phyloP scores from a whole-genome alignment of 1,140 invertebrate species.

The Pentalonia nigronervosa region DNA sequence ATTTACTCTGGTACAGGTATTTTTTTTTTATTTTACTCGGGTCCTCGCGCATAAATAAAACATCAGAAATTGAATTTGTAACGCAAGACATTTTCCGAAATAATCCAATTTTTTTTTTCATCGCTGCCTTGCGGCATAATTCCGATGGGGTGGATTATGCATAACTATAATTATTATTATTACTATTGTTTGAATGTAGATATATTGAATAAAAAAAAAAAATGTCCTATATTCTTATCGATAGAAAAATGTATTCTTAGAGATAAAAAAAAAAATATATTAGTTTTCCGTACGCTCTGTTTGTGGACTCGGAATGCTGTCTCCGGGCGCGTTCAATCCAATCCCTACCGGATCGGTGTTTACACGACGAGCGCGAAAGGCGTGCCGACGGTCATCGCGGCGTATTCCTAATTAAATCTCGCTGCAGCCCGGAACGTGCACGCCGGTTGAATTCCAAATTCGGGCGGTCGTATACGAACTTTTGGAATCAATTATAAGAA shows the following conservation, averaged over 20 bases:
- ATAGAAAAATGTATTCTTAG: neutral
- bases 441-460: conserved; percentile 11
- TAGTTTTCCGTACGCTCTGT: neutral
- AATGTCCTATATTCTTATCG: no score
- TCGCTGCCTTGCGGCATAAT: neutral
- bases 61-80: neutral
- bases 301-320: neutral
- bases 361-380: neutral
- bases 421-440: neutral
- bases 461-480: neutral
- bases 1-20: neutral
- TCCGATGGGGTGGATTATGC: neutral
- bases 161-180: neutral
- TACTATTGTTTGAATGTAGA: neutral
- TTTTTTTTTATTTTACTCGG: neutral
- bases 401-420: neutral
- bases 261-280: neutral
- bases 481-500: conserved; percentile 3
- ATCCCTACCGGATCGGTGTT: neutral
- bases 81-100: neutral
- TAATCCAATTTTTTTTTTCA: neutral
- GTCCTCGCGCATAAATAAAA: neutral
- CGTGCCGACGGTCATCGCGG: neutral
- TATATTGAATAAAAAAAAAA: neutral
- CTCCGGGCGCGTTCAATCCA: neutral